These are phyloP conservation scores for Tapirus terrestris DNA, from an alignment of 2,113 vertebrate species.

Conservation along the genomic window DNA sequence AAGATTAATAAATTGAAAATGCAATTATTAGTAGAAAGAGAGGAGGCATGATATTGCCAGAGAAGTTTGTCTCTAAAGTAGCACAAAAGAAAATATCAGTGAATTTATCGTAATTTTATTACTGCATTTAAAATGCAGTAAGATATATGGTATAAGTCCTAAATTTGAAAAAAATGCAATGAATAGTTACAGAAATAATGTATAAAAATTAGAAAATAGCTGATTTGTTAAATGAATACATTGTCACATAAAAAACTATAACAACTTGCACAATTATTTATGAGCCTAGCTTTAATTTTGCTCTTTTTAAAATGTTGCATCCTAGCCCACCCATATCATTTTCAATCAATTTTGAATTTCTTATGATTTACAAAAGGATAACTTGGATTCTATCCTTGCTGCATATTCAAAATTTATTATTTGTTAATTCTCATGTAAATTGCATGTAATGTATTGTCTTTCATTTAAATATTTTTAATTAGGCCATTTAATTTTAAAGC, in stretches of 20 bases:
- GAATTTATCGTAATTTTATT: slow-evolving; percentile 41
- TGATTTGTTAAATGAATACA: neutral
- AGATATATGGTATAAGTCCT: neutral
- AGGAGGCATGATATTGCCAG: neutral
- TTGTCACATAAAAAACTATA: slow-evolving; percentile 12
- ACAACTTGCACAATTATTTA: slow-evolving; percentile 8
- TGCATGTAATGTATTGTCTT: neutral
- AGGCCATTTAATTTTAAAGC: slow-evolving; percentile 34
- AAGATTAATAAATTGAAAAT: slow-evolving; percentile 42
- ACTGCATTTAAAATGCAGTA: slow-evolving; percentile 19
- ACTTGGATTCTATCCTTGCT: neutral
- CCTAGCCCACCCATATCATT: neutral
- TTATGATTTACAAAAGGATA: neutral
- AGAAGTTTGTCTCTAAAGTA: slow-evolving; percentile 33
- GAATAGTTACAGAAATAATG: slow-evolving; percentile 40
- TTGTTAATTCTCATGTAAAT: slow-evolving; percentile 23
- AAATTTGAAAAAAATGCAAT: neutral
- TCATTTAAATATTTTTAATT: slow-evolving; percentile 28
- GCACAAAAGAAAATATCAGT: neutral
- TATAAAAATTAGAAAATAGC: slow-evolving; percentile 8
- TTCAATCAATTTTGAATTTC: slow-evolving; percentile 32
- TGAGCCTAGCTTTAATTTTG: neutral
- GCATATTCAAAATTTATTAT: neutral
- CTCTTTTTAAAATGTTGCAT: slow-evolving; percentile 18
- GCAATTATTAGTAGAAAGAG: slow-evolving; percentile 8